Base-by-base conservation (phyloP, 2,113 vertebrate species). In the Apistogramma diplotaenia region DNA sequence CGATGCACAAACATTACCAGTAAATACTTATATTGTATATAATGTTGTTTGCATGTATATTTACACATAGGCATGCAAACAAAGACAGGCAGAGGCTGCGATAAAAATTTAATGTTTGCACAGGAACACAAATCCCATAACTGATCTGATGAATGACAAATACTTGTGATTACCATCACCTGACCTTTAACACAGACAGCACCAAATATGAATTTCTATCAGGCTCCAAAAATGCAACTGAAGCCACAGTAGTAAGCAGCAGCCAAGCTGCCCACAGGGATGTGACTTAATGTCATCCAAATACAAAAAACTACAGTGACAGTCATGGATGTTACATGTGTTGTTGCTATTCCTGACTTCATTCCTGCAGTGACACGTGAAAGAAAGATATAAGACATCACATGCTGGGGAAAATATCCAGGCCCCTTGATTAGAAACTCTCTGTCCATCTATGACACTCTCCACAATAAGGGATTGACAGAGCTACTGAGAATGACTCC, bases 381-480 rank as follows among this genome's bases (percentile, higher is more conserved):
- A 93, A 83, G 65, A 58, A 82, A 79, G 56, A 85, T n/a, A n/a
- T n/a, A 84, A 86, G 82, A 85, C 55, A 73, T 61, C 31, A 40
- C 25, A 49, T 76, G 81, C 82, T 81, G 74, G 56, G 79, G 71
- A 74, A 77, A 70, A 55, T 85, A 84, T 91, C 78, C 81, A 87
- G 72, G 58, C 81, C 65, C 53, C 43, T 79, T 90, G 83, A 92
- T 94, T 91, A 90, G 67, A 67, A 33, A 79, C 57, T 74, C 74
- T 58, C 49, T 79, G 85, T 73, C 70, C 49, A 27, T 37, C 78
- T 83, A 77, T 90, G 78, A 85, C 87, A 80, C 60, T 55, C 88
- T 93, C 88, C 91, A 91, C 74, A 53, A 27, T 89, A 88, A 91
- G 81, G 59, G 81, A 92, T 92, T 82, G 88, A 73, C 33, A 76